These are phyloP conservation scores for Neocrepidodera transversa DNA, from an alignment of 2,888 invertebrate genomes.

Conservation along the genomic window DNA sequence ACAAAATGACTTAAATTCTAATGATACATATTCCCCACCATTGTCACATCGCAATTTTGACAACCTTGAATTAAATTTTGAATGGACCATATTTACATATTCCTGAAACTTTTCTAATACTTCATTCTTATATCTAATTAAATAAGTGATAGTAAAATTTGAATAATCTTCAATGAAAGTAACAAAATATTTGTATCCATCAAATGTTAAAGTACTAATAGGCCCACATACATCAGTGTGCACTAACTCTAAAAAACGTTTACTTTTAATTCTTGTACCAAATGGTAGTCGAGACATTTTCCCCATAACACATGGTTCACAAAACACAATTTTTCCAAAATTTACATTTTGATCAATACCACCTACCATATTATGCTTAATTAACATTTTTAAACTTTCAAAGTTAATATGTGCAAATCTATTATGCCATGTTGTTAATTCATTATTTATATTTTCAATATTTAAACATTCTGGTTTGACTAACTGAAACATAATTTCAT, in stretches of 20 bases:
- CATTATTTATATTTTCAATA: slow-evolving; percentile 25
- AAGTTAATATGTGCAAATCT: slow-evolving; percentile 10
- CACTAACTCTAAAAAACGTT: slow-evolving; percentile 30
- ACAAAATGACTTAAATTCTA: slow-evolving; percentile 12
- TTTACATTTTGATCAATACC: slow-evolving; percentile 32
- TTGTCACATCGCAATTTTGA: too few species aligned
- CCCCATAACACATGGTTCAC: slow-evolving; percentile 36
- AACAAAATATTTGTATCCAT: slow-evolving; percentile 14
- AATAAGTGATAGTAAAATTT: slow-evolving; percentile 18
- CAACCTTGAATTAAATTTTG: slow-evolving; percentile 21
- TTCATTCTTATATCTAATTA: slow-evolving; percentile 18
- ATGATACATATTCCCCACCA: slow-evolving; percentile 8
- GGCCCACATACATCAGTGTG: slow-evolving; percentile 38
- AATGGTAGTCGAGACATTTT: too few species aligned
- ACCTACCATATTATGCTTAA: slow-evolving; percentile 17
- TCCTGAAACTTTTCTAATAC: slow-evolving; percentile 14
- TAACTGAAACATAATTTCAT: slow-evolving; percentile 37
- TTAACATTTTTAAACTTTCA: slow-evolving; percentile 15
- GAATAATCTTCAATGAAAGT: slow-evolving; percentile 27
- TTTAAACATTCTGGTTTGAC: slow-evolving; percentile 21
- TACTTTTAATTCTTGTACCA: slow-evolving; percentile 33
- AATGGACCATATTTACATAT: slow-evolving; percentile 19
- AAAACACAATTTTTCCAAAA: slow-evolving; percentile 31
- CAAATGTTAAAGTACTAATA: slow-evolving; percentile 19
- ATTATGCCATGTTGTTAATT: slow-evolving; percentile 12